Conservation (phyloP, 2,797 vertebrate genomes). For the Alectoris magna region DNA sequence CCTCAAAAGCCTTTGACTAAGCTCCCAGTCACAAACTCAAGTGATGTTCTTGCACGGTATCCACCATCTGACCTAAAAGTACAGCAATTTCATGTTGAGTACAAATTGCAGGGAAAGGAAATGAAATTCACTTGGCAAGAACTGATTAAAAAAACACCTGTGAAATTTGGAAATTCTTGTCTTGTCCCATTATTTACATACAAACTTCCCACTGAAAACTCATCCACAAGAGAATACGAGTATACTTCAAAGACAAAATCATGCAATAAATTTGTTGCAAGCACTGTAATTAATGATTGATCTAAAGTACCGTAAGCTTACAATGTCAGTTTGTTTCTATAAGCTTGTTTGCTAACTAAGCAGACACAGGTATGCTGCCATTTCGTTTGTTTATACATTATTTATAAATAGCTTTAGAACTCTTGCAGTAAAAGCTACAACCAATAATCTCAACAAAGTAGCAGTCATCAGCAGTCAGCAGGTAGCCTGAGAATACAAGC, state of each 20-base stretch:
- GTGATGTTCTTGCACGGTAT: not conserved
- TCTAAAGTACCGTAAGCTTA: not conserved
- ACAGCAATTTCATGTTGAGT: not conserved
- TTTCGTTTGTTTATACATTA: not conserved
- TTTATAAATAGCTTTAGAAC: slow-evolving; percentile 20
- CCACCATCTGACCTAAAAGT: not conserved
- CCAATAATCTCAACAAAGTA: slow-evolving; percentile 1
- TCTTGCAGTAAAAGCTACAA: not conserved
- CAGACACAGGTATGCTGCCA: not conserved
- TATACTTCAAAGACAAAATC: not conserved
- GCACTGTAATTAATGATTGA: not conserved
- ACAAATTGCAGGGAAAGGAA: not conserved
- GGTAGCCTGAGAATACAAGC: not conserved
- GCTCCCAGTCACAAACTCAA: not conserved
- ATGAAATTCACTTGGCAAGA: not conserved
- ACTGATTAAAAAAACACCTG: not conserved
- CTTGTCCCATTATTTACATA: not conserved
- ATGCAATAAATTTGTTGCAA: not conserved
- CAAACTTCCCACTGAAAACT: not conserved
- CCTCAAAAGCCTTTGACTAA: not conserved
- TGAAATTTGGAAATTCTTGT: not conserved
- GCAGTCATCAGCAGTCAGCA: not conserved
- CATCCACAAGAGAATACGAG: rapidly evolving
- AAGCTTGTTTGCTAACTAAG: not conserved
- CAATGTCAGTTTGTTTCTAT: not conserved